Conservation (phyloP, 2,888 invertebrate species). For the Uloborus plumipes region DNA sequence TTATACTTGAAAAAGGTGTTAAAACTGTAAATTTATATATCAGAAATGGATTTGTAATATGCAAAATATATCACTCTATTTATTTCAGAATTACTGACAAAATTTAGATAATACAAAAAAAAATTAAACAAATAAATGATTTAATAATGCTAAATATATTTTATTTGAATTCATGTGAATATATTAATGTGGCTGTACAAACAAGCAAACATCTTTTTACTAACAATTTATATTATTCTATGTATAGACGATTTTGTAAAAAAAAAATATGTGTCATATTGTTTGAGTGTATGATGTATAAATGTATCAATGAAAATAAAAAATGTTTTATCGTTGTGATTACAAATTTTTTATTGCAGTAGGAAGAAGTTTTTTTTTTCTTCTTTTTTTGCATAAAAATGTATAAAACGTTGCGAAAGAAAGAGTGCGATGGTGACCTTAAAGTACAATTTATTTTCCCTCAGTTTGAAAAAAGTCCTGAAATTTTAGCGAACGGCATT, state of each 20-base stretch:
- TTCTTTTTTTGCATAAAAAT: too few relatives aligned
- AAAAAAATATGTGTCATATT: background rate
- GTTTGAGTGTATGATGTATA: slow-evolving; percentile 25
- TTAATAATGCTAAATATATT: background rate
- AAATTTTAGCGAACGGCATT: too few relatives aligned
- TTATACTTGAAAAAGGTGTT: too few relatives aligned
- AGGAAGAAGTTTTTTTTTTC: too few relatives aligned
- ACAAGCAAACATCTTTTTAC: slow-evolving; percentile 48
- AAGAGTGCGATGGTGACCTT: too few relatives aligned
- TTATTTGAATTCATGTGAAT: background rate
- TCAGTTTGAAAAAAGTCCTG: too few relatives aligned
- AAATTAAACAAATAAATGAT: background rate
- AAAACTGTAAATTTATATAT: background rate
- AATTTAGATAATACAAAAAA: background rate
- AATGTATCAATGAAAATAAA: slow-evolving; percentile 34
- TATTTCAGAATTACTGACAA: too few relatives aligned
- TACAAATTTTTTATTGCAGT: too few relatives aligned
- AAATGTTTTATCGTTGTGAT: slow-evolving; percentile 45
- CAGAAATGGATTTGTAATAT: background rate
- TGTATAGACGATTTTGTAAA: slow-evolving; percentile 31
- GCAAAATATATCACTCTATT: background rate
- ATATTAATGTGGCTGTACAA: slow-evolving; percentile 57
- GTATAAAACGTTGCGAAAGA: too few relatives aligned
- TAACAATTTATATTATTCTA: slow-evolving; percentile 29
- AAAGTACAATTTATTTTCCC: too few relatives aligned